Conservation (phyloP, 1,140 invertebrate genomes). For the Drosophila orosa region DNA sequence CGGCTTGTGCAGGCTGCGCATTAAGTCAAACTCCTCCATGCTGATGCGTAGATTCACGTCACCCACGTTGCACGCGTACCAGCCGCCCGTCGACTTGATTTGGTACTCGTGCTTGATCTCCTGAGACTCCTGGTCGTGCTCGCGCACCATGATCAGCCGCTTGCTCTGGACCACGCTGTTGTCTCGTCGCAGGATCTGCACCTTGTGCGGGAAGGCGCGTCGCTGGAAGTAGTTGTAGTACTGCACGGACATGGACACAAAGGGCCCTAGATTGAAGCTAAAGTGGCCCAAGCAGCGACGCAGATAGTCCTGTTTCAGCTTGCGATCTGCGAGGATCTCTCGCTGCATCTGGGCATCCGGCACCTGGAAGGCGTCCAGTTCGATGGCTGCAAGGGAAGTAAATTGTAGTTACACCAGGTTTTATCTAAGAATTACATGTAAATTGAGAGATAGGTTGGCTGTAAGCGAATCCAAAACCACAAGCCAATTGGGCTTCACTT, state of each 20-base stretch:
- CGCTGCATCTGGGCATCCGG: conserved; percentile 66
- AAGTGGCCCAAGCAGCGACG: conserved; percentile 76
- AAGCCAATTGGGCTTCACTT: conserved; percentile 51
- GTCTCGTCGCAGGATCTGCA: conserved; percentile 65
- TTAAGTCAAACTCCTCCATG: conserved; percentile 55
- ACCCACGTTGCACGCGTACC: conserved; percentile 66
- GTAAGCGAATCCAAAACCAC: conserved; percentile 71
- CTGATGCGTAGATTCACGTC: conserved; percentile 47
- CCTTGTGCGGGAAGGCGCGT: conserved; percentile 61
- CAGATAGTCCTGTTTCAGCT: conserved; percentile 71
- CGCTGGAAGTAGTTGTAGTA: conserved; percentile 77
- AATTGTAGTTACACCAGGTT: neutral
- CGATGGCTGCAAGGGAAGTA: conserved; percentile 45
- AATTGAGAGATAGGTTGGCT: neutral
- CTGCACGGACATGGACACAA: conserved; percentile 67
- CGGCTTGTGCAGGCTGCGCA: conserved; percentile 66
- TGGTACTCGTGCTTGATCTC: conserved; percentile 61
- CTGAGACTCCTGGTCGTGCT: conserved; percentile 49
- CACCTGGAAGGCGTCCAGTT: conserved; percentile 66
- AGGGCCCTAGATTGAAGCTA: conserved; percentile 63
- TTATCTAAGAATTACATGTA: neutral
- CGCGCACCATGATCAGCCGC: conserved; percentile 61
- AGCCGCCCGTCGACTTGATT: conserved; percentile 65
- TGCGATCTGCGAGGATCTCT: conserved; percentile 73
- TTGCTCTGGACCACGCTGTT: conserved; percentile 69